A percentile compares a stretch with the other conserved stretches of the same genome.
These are phyloP conservation scores for Euschistus heros DNA, from an alignment of 1,140 invertebrate genomes.

Conservation along the genomic window DNA sequence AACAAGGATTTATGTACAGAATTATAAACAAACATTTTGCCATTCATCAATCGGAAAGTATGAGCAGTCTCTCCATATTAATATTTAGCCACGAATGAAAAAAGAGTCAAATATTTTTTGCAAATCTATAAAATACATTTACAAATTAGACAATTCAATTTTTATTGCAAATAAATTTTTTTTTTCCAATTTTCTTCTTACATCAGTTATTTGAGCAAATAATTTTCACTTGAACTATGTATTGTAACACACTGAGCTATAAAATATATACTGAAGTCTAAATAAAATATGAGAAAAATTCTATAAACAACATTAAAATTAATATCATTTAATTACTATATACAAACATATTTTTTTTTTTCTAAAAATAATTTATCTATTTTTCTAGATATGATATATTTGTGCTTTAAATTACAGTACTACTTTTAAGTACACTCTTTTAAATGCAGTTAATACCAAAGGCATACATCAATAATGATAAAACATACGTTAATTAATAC, in stretches of 20 bases:
- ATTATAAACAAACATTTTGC: neutral
- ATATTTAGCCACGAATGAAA: neutral
- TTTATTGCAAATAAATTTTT: slow-evolving; percentile 7
- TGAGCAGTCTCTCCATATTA: slow-evolving; percentile 1
- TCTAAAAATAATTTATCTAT: slow-evolving; percentile 16
- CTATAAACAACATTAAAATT: neutral
- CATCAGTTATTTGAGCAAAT: slow-evolving; percentile 10
- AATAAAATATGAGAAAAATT: slow-evolving; percentile 2
- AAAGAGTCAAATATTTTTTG: neutral
- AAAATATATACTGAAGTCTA: neutral
- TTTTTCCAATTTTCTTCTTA: neutral
- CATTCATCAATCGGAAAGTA: neutral
- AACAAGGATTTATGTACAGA: neutral
- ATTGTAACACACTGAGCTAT: slow-evolving; percentile 13
- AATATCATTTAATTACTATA: slow-evolving; percentile 2
- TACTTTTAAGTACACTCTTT: neutral
- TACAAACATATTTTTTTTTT: slow-evolving; percentile 3
- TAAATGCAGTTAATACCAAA: slow-evolving; percentile 11
- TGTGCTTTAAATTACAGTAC: slow-evolving; percentile 12
- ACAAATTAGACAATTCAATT: neutral
- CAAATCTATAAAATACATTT: neutral
- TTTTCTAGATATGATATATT: slow-evolving; percentile 14
- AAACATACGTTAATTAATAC: too few relatives aligned
- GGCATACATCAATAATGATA: neutral
- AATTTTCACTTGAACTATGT: neutral